Conservation (phyloP, 64 coral and sea anemone species). For the Actinia tenebrosa region DNA sequence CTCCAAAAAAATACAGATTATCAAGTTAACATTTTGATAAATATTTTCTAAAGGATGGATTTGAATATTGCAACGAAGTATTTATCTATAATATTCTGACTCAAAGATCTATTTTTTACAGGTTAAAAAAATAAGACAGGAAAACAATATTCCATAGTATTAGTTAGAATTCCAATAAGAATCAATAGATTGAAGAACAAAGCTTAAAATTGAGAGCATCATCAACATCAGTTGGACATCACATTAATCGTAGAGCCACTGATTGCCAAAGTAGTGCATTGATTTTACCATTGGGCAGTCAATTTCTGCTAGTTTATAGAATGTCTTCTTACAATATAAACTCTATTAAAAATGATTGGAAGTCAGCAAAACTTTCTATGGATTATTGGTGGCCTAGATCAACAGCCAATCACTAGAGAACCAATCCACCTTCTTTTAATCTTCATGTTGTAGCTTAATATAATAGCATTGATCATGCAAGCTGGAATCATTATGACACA, state of each 20-base stretch:
- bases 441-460: background rate
- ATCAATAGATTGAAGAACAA: background rate
- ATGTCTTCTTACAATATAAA: conserved; percentile 17
- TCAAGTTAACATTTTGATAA: background rate
- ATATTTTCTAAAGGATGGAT: background rate
- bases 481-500: background rate
- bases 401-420: conserved; percentile 78
- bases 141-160: background rate
- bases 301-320: conserved; percentile 50
- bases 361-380: conserved; percentile 61
- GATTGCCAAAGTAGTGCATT: conserved; percentile 60
- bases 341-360: conserved; percentile 79
- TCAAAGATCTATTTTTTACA: background rate
- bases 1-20: background rate
- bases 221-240: conserved; percentile 27
- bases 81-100: too few relatives aligned
- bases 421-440: conserved; percentile 18
- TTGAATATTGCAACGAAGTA: background rate
- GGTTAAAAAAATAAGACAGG: background rate
- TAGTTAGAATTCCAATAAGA: background rate
- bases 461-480: conserved; percentile 4
- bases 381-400: conserved; percentile 78
- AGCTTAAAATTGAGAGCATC: background rate
- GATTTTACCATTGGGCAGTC: conserved; percentile 49
- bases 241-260: conserved; percentile 25